Base-by-base conservation (phyloP, 2,797 vertebrate genomes). In the Xenopus petersii region DNA sequence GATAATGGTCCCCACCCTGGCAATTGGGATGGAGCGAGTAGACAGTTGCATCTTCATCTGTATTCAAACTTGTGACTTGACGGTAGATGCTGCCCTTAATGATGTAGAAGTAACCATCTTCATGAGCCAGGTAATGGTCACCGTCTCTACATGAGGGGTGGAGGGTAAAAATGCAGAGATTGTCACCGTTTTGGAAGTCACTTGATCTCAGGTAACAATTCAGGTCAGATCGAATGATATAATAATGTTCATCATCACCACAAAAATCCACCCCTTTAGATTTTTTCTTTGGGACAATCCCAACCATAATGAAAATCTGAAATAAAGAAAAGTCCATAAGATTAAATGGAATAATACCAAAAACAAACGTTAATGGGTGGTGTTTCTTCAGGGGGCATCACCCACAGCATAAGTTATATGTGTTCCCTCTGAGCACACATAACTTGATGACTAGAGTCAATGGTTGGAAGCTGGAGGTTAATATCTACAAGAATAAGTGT, bases 1-100 rank as follows among this genome's bases (percentile, higher is more conserved):
- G 64, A 46, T 82, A 82, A 16, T 76, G 71, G 48, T 79, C 79
- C 4, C 81, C 81, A 15, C 71, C 75, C 16, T 67, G 75, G 33
- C 72, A 81, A 17, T 69, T 78, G 15, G 58, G 48, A 47, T 73
- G 74, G 17, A 77, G 30, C 2, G 56, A 15, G 17, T 65, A 75
- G 13, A 75, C 51, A 5, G 64, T 10, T 17, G 64, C 10, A 24
- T 12, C 12, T 24, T 33, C 5, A 36, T 80, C 80, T 6, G 12
- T 36, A n/a, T 58, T 48, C 71, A 81, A 60, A 47, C 77, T 70
- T 46, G 2, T 42, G 13, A 81, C 80, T 2, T 68, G 68, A 3
- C 80, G 71, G 33, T 72, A 81, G 15, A 7, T 0, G 9, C 60
- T 48, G 10, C 64, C 65, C 17, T 78, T 77, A 67, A 81, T 70